Conservation (phyloP, 1,140 invertebrate genomes). For the Xylocopa sonorina region DNA sequence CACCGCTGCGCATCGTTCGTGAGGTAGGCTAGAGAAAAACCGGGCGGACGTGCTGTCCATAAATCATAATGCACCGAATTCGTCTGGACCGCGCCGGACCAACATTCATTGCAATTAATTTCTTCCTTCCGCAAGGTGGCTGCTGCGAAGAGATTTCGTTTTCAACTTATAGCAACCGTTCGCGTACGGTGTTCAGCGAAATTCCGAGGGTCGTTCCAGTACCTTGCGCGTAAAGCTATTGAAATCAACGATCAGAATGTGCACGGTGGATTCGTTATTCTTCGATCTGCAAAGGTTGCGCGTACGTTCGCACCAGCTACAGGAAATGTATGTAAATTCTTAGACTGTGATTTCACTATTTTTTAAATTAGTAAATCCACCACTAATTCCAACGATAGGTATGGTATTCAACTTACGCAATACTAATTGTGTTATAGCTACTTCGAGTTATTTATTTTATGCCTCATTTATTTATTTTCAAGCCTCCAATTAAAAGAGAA, state of each 20-base stretch:
- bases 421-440: too few relatives aligned
- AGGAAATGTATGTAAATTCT: slow-evolving; percentile 30
- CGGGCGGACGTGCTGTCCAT: slow-evolving; percentile 43
- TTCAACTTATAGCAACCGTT: too few relatives aligned
- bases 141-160: background rate
- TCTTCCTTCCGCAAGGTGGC: slow-evolving; percentile 37
- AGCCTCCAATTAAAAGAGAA: too few relatives aligned
- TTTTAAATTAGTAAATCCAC: too few relatives aligned
- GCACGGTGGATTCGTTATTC: background rate
- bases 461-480: too few relatives aligned
- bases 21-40: slow-evolving; percentile 37
- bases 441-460: too few relatives aligned
- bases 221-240: background rate
- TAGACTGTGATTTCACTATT: slow-evolving; percentile 24
- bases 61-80: slow-evolving; percentile 58
- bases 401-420: too few relatives aligned
- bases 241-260: background rate
- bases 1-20: background rate
- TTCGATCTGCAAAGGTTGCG: background rate
- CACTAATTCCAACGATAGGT: too few relatives aligned
- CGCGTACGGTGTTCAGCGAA: background rate
- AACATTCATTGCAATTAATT: slow-evolving; percentile 36
- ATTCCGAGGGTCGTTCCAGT: background rate
- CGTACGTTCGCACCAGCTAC: slow-evolving; percentile 12
- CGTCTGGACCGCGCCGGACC: slow-evolving; percentile 25